A percentile compares a stretch with the other conserved stretches of the same genome.
These are phyloP conservation scores for Cerastoderma edule DNA, from an alignment of 2,888 invertebrate genomes.

Conservation along the genomic window DNA sequence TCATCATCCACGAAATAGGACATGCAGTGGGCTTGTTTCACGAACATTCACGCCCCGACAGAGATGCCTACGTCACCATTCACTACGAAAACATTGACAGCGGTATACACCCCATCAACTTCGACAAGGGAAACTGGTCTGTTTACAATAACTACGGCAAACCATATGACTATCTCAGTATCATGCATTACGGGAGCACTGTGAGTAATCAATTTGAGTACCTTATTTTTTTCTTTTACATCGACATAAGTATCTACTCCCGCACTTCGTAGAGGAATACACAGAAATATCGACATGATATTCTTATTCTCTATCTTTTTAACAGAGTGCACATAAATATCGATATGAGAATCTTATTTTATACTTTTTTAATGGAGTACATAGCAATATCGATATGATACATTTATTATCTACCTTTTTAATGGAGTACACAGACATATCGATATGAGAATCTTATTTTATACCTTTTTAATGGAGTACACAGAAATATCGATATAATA, in stretches of 20 bases:
- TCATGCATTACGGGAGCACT: slow-evolving; percentile 49
- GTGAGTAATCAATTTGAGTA: slow-evolving; percentile 15
- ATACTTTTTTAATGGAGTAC: neutral
- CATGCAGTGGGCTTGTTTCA: slow-evolving; percentile 46
- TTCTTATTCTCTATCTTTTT: too few species aligned
- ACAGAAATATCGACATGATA: too few species aligned
- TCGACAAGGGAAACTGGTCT: slow-evolving; percentile 26
- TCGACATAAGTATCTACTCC: neutral
- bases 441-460: neutral
- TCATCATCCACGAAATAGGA: slow-evolving; percentile 46
- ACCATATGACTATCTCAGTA: slow-evolving; percentile 45
- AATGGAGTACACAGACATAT: neutral
- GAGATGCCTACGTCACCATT: slow-evolving; percentile 30
- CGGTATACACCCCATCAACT: neutral
- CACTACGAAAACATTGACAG: slow-evolving; percentile 32
- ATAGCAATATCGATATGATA: neutral
- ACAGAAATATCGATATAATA: neutral
- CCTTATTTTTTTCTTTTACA: neutral
- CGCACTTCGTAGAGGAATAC: too few species aligned
- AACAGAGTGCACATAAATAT: neutral
- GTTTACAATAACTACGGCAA: slow-evolving; percentile 20
- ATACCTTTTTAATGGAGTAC: neutral
- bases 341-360: neutral
- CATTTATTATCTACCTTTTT: too few species aligned
- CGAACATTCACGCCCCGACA: slow-evolving; percentile 38